A percentile compares a stretch with the other conserved stretches of the same genome.
These are phyloP conservation scores for Steinernema hermaphroditum DNA, from an alignment of 2,888 invertebrate species.

Conservation along the genomic window DNA sequence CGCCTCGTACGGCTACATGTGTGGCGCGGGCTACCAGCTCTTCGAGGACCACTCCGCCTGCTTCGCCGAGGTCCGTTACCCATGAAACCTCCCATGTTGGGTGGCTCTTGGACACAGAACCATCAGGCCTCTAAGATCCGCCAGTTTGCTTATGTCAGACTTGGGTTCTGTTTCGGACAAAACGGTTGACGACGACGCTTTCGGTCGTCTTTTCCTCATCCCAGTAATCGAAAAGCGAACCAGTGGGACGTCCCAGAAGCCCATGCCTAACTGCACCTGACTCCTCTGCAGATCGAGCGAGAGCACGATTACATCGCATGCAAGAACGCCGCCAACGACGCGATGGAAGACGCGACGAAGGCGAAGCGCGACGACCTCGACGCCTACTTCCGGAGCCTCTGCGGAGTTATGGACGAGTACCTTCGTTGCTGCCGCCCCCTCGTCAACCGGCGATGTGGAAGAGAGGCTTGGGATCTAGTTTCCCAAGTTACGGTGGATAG, in stretches of 20 bases:
- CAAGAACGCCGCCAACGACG: constrained; percentile 58
- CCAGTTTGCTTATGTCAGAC: too few species aligned
- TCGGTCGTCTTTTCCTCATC: too few species aligned
- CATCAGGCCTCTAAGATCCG: too few species aligned
- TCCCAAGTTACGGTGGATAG: constrained; percentile 55
- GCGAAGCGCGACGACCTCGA: constrained; percentile 47
- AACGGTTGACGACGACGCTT: too few species aligned
- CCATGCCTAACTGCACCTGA: too few species aligned
- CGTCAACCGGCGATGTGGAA: constrained; percentile 59
- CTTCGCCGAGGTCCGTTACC: constrained; percentile 58
- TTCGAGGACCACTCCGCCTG: constrained; percentile 64
- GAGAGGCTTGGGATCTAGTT: constrained; percentile 62
- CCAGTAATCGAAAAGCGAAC: too few species aligned
- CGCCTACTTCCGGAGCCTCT: constrained; percentile 56
- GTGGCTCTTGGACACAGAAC: background rate
- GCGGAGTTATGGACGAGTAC: constrained; percentile 64
- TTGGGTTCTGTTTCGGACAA: too few species aligned
- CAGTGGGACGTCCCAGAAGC: too few species aligned
- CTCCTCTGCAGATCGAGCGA: constrained; percentile 58
- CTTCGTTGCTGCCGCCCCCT: constrained; percentile 63
- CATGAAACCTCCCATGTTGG: background rate
- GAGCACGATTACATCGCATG: constrained; percentile 60
- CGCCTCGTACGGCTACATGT: constrained; percentile 61
- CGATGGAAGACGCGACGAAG: constrained; percentile 58
- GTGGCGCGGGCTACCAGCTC: constrained; percentile 58